Evolutionary conservation across 2,113 vertebrate species (phyloP).

Genomic region (Serinus canaria): DNA sequence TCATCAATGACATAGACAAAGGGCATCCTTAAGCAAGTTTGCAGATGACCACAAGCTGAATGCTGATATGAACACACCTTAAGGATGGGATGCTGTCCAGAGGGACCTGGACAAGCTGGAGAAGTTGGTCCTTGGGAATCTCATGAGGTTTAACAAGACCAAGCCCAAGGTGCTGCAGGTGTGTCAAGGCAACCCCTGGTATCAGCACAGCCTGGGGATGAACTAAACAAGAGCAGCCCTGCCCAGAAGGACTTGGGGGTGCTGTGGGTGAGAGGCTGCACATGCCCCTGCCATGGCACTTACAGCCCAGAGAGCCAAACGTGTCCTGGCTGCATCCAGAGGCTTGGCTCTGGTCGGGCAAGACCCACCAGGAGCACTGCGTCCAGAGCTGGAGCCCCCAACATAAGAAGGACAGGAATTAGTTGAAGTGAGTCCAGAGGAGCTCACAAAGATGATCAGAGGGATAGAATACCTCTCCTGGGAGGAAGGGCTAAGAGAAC

Average conservation of each 20-base stretch:
- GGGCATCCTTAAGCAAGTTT: not conserved
- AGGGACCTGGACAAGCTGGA: not conserved
- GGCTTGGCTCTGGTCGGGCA: not conserved
- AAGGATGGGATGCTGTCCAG: not conserved
- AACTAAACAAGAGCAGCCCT: accelerated
- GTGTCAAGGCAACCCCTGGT: accelerated
- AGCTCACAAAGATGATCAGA: not conserved
- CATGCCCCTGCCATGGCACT: not conserved
- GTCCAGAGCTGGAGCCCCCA: not conserved
- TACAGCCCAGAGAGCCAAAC: not conserved
- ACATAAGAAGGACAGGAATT: too few species aligned
- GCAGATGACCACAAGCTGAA: too few species aligned
- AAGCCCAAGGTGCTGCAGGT: not conserved
- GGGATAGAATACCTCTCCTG: not conserved
- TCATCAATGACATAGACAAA: not conserved
- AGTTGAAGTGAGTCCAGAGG: not conserved
- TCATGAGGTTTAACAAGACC: not conserved
- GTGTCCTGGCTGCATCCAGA: not conserved
- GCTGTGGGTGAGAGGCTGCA: not conserved
- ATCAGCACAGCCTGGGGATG: too few species aligned
- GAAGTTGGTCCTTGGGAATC: not conserved
- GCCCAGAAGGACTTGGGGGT: not conserved
- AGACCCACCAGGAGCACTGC: not conserved
- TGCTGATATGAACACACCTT: not conserved
- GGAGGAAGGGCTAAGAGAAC: not conserved